Percentiles rank a stretch among this genome's conserved stretches.
phyloP scores from a whole-genome alignment of 2,888 invertebrate genomes.

The Patella depressa region DNA sequence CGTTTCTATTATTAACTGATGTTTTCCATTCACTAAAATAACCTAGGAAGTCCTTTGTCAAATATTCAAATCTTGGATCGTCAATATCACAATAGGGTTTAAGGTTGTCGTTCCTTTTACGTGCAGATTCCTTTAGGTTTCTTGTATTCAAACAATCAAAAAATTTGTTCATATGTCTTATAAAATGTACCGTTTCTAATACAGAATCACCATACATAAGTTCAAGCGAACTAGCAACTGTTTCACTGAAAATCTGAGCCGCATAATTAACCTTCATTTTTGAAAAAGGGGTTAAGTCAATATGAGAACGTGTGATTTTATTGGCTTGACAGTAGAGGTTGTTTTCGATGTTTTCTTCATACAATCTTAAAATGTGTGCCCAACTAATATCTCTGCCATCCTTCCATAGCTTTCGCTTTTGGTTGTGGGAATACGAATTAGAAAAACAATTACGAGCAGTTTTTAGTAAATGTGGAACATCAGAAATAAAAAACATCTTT shows the following conservation, averaged over 20 bases:
- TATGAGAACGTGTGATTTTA: too few relatives aligned
- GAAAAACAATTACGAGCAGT: constrained; percentile 10
- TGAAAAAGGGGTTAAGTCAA: too few relatives aligned
- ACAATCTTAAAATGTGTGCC: background rate
- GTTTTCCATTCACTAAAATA: constrained; percentile 8
- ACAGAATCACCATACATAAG: too few relatives aligned
- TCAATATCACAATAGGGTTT: background rate
- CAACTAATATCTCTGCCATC: constrained; percentile 12
- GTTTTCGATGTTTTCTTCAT: background rate
- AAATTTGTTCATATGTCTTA: too few relatives aligned
- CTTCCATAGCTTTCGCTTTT: constrained; percentile 14
- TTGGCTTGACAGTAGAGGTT: too few relatives aligned
- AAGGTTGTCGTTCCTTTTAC: too few relatives aligned
- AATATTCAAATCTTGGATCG: background rate
- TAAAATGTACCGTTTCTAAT: too few relatives aligned
- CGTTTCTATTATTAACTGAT: background rate
- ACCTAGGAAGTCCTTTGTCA: background rate
- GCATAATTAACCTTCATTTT: too few relatives aligned
- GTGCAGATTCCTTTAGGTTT: too few relatives aligned
- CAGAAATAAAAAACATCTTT: constrained; percentile 17
- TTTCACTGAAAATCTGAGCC: too few relatives aligned
- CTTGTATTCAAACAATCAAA: too few relatives aligned
- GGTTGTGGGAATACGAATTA: background rate
- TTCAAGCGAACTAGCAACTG: too few relatives aligned
- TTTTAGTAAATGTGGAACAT: constrained; percentile 13